Percentiles rank a stretch among this genome's conserved stretches.
These are phyloP conservation scores for Epinephelus malabaricus DNA, from an alignment of 2,797 vertebrate species.

Conservation along the genomic window DNA sequence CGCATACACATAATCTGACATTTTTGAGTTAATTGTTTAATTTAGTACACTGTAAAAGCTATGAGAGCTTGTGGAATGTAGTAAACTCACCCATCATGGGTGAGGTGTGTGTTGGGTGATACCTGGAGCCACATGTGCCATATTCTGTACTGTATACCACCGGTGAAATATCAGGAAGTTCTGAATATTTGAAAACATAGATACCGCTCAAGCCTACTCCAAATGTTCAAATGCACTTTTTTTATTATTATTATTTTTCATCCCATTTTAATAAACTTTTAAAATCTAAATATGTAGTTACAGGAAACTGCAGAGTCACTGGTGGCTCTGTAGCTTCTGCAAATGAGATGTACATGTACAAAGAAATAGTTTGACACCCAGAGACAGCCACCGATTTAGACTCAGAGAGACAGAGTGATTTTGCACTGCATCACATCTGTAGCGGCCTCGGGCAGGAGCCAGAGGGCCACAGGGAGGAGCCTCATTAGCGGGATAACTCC, in stretches of 20 bases:
- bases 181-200: too few species aligned
- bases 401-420: slow-evolving; percentile 1
- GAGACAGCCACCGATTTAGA: not conserved
- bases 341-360: not conserved
- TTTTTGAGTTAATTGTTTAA: too few species aligned
- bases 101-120: too few species aligned
- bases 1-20: too few species aligned
- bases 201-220: not conserved
- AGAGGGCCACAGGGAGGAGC: slow-evolving; percentile 39
- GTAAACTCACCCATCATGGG: too few species aligned
- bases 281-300: not conserved
- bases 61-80: too few species aligned
- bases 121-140: too few species aligned
- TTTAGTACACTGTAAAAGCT: too few species aligned
- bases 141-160: too few species aligned
- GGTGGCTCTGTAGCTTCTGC: not conserved
- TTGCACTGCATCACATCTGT: slow-evolving; percentile 23
- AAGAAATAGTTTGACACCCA: not conserved
- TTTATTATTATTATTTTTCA: not conserved
- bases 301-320: not conserved
- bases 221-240: not conserved
- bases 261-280: too few species aligned
- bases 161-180: too few species aligned
- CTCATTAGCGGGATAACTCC: slow-evolving; percentile 43
- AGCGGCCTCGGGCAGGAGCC: slow-evolving; percentile 34